A percentile compares a stretch with the other conserved stretches of the same genome.
These are phyloP conservation scores for Pseudotriccus pelzelni DNA, from an alignment of 2,797 vertebrate species.

Conservation along the genomic window DNA sequence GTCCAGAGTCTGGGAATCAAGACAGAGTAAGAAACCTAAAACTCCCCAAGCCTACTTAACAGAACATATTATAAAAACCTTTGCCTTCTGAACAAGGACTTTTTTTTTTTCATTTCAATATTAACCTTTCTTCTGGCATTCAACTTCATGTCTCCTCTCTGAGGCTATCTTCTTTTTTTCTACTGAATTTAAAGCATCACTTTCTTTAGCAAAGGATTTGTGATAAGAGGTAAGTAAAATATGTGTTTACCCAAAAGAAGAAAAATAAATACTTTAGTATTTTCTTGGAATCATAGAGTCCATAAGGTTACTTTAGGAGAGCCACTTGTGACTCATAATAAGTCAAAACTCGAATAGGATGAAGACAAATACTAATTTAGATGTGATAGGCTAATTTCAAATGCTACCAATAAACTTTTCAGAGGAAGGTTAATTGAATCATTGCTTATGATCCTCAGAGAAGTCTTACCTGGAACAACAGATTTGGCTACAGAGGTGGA, in stretches of 20 bases:
- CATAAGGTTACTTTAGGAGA: neutral
- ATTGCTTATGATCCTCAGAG: neutral
- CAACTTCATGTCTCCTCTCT: neutral
- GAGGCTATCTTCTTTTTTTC: neutral
- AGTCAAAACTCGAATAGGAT: neutral
- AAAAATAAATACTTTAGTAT: neutral
- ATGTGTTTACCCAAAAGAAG: neutral
- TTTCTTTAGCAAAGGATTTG: neutral
- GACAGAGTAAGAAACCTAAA: neutral
- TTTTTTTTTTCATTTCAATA: neutral
- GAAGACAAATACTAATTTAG: neutral
- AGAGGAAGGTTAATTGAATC: conserved; percentile 3
- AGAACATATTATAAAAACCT: neutral
- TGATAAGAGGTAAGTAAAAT: neutral
- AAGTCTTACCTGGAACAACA: neutral
- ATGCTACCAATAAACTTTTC: neutral
- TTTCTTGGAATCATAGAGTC: neutral
- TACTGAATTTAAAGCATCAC: neutral
- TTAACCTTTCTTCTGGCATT: neutral
- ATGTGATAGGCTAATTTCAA: neutral
- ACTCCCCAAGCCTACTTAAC: neutral
- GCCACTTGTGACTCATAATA: neutral
- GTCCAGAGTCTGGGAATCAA: neutral
- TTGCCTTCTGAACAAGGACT: neutral
- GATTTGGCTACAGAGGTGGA: neutral